Evolutionary conservation across 2,888 invertebrate genomes (phyloP).

Genomic region (Cerceris ruficornis): DNA sequence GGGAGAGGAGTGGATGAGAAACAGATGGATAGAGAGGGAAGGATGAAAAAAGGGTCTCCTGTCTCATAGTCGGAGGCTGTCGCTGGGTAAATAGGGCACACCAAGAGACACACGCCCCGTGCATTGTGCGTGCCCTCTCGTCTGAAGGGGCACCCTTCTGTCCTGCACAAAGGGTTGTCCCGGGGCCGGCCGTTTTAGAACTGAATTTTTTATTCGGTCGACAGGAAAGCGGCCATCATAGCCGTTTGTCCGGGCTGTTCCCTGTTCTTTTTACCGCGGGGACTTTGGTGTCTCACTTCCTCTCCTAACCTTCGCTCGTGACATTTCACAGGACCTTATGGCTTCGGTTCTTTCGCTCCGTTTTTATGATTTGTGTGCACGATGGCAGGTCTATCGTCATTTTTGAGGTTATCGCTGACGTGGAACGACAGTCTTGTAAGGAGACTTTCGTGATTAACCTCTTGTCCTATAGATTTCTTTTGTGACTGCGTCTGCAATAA

Average conservation of each 20-base stretch:
- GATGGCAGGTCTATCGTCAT: background rate
- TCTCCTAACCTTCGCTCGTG: constrained; percentile 8
- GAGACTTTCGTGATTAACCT: too few relatives aligned
- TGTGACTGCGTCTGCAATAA: too few relatives aligned
- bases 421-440: too few relatives aligned
- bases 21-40: constrained; percentile 2
- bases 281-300: background rate
- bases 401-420: too few relatives aligned
- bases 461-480: too few relatives aligned
- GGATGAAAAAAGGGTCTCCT: constrained; percentile 56
- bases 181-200: constrained; percentile 65
- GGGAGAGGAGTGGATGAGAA: constrained; percentile 2
- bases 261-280: constrained; percentile 32
- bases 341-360: constrained; percentile 1
- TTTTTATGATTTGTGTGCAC: background rate
- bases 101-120: constrained; percentile 81
- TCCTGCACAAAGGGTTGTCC: constrained; percentile 76
- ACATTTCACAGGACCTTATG: constrained; percentile 44
- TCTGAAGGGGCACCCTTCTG: constrained; percentile 75
- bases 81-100: constrained; percentile 81
- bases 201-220: constrained; percentile 76
- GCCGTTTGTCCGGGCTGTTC: constrained; percentile 47
- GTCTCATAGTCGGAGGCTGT: constrained; percentile 70
- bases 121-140: constrained; percentile 76
- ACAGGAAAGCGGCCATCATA: constrained; percentile 80